Base-by-base conservation (phyloP, 2,113 vertebrate species). In the Neodontobutis hainanensis region DNA sequence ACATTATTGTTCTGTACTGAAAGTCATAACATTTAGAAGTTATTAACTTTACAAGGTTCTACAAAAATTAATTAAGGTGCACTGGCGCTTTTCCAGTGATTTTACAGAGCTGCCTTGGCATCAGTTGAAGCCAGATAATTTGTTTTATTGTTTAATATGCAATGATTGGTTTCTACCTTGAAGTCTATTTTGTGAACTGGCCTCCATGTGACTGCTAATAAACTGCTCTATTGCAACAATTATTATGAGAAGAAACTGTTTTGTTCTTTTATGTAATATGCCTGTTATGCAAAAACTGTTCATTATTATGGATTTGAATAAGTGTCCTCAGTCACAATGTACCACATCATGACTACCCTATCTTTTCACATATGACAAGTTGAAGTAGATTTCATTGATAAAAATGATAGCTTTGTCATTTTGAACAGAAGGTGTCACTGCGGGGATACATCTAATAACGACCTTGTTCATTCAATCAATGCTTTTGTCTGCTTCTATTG, bases 391-490 rank as follows among this genome's bases (percentile, higher is more conserved):
- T 56, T 12, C 49, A 8, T 27, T 55, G 69, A 76, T 57, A 34
- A 40, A 44, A 36, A 40, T n/a, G 46, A 57, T 51, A 42, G 64
- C 70, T 75, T 77, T 77, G 60, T 49, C 51, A 40, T 65, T 77
- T 65, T 61, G 47, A 64, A 19, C 59, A n/a, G 50, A 72, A 72
- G 64, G 40, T 63, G 27, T 73, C 57, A 58, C 61, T 68, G 61
- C 10, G 4, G 51, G 64, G 32, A 57, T 47, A 58, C 34, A 19
- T 51, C 32, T 52, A 62, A 80, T 58, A 53, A 57, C 45, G 15
- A 47, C 59, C 46, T 32, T 11, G 11, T 32, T 45, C 36, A 36
- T 7, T 57, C 67, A 60, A 40, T 68, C 53, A 69, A 32, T 4
- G 16, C 40, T 48, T 51, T 71, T 62, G 35, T 50, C 16, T 16